Evolutionary conservation across 2,113 vertebrate genomes (phyloP).

Genomic region (Ursus arctos): DNA sequence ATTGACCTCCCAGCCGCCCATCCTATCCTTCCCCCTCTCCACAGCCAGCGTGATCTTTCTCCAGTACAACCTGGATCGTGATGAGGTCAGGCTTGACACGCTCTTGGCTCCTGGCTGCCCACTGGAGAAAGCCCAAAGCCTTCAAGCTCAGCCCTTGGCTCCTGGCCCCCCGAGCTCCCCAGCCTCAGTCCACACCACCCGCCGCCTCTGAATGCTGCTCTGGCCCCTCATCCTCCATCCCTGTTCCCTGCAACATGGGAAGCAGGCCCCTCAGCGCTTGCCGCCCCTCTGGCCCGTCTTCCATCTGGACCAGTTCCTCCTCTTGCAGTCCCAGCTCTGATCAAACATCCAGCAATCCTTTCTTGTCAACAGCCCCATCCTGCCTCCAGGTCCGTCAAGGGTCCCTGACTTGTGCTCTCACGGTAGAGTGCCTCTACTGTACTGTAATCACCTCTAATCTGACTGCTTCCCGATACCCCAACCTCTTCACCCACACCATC

Average conservation of each 20-base stretch:
- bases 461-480: neutral
- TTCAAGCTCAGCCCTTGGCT: neutral
- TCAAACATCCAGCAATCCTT: neutral
- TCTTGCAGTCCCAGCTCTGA: neutral
- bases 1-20: neutral
- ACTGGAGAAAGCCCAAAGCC: neutral
- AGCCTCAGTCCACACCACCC: neutral
- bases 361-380: neutral
- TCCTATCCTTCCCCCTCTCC: neutral
- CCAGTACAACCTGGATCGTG: neutral
- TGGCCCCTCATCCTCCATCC: neutral
- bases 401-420: neutral
- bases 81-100: neutral
- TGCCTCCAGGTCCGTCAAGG: accelerated
- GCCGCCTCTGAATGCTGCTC: neutral
- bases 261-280: neutral
- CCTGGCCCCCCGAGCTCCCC: neutral
- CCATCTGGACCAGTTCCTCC: neutral
- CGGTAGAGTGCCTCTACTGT: neutral
- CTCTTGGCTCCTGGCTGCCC: neutral
- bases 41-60: neutral
- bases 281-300: neutral
- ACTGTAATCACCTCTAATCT: neutral
- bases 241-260: neutral
- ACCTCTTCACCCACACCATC: neutral